A percentile compares a stretch with the other conserved stretches of the same genome.
Conservation (phyloP, 1,140 invertebrate genomes). For the Wiebesia pumilae region DNA sequence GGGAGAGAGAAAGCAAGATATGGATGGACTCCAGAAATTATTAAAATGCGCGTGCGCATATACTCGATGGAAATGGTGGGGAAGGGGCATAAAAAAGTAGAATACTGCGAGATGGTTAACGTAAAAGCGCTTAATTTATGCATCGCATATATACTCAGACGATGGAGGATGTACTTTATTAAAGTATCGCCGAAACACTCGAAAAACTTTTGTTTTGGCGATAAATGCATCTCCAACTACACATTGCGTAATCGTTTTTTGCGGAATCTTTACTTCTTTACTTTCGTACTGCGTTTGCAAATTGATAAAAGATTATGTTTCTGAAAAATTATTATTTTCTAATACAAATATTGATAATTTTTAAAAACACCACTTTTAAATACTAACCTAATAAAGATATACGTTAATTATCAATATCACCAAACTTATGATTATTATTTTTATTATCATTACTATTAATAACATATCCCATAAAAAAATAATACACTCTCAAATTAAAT, state of each 20-base stretch:
- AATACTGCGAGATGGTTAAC: conserved; percentile 30
- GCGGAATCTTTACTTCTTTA: background rate
- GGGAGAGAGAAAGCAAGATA: conserved; percentile 40
- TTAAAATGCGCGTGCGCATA: conserved; percentile 39
- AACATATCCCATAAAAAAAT: too few relatives aligned
- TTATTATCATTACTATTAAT: too few relatives aligned
- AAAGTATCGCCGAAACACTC: background rate
- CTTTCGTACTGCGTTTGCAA: background rate
- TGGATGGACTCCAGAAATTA: conserved; percentile 50
- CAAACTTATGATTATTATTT: too few relatives aligned
- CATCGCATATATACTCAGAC: conserved; percentile 22
- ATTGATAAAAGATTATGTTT: background rate
- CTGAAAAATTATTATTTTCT: background rate
- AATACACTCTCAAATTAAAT: too few relatives aligned
- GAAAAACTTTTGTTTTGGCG: conserved; percentile 5
- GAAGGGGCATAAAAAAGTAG: conserved; percentile 17
- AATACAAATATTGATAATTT: too few relatives aligned
- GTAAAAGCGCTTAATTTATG: conserved; percentile 43
- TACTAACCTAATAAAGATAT: too few relatives aligned
- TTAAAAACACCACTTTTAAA: too few relatives aligned
- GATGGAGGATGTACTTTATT: conserved; percentile 39
- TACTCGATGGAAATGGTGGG: conserved; percentile 17
- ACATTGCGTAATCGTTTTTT: background rate
- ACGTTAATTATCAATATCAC: too few relatives aligned
- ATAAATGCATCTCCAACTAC: background rate